Evolutionary conservation across 2,888 invertebrate genomes (phyloP).

Genomic region (Mimas tiliae): DNA sequence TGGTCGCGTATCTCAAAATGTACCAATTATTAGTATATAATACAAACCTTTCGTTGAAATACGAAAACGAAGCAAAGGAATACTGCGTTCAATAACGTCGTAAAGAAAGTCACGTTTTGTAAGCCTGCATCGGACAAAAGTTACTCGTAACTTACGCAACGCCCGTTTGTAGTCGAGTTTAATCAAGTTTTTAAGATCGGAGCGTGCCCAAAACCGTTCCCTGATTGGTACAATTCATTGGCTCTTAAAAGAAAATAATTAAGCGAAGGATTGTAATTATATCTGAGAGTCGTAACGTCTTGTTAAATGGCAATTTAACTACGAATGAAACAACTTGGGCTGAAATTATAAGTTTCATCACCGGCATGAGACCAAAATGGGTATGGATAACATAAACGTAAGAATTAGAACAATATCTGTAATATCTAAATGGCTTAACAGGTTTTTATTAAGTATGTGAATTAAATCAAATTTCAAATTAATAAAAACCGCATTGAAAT

Average conservation of each 20-base stretch:
- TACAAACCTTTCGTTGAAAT: no score
- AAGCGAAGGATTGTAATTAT: background rate
- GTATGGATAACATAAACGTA: no score
- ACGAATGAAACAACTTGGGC: background rate
- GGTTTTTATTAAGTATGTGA: no score
- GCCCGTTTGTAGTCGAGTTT: constrained; percentile 52
- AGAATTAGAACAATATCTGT: no score
- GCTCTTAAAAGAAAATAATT: constrained; percentile 30
- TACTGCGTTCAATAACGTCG: background rate
- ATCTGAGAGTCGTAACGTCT: constrained; percentile 33
- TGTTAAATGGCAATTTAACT: background rate
- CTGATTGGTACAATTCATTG: constrained; percentile 46
- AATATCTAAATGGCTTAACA: no score
- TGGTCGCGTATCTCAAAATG: no score
- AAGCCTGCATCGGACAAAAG: constrained; percentile 31
- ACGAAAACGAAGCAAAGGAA: background rate
- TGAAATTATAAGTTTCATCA: background rate
- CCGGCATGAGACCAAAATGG: background rate
- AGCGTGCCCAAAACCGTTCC: constrained; percentile 54
- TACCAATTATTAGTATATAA: no score
- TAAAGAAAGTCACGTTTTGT: constrained; percentile 27
- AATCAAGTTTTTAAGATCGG: constrained; percentile 59
- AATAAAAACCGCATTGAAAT: no score
- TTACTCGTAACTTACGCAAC: constrained; percentile 38
- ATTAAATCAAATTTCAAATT: no score